Evolutionary conservation across 1,140 invertebrate species (phyloP), one percentile per base, ranked within the genome.

Genomic region (Lasioglossum albipes): DNA sequence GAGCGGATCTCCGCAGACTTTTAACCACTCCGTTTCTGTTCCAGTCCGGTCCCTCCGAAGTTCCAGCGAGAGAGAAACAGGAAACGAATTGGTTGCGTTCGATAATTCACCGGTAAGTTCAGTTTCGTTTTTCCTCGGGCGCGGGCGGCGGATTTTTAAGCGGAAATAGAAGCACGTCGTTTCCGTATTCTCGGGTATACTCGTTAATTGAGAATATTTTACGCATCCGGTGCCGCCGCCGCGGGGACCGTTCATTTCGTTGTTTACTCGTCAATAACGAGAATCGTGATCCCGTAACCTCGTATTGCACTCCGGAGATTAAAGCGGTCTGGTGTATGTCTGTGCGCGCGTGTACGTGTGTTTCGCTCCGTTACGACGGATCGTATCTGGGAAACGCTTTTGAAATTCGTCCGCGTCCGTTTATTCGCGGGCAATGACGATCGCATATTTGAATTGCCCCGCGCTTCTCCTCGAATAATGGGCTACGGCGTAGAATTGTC

Each of bases 221-320:
- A 79, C 49, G 62, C 22, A 52, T 27, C 16, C 7, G 20, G 0
- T 1, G 27, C 27, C 7, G 49, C 12, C 20, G 16, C 49, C 45
- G 36, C 7, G 49, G 7, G 27, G n/a, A 67, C 45, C 70, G 62
- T 79, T 59, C 59, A 52, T 81, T 84, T 72, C 76, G 36, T 54
- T 22, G 73, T 77, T 81, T 81, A 66, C 73, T 85, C 75, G 75
- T 78, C 67, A 75, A 80, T 80, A 80, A 75, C 20, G 20, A 18
- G 41, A 52, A 68, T 9, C 71, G 36, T 18, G 41, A 52, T 78
- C 20, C 20, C 31, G 41, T 45, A 18, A 20, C 22, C 18, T 7
- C n/a, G 42, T 18, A 22, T 36, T n/a, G 18, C n/a, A 2, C n/a
- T 2, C 57, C 16, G 16, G 18, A 76, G 79, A 65, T 81, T 76